phyloP scores from a whole-genome alignment of 2,797 vertebrate species.

The Rhynchonycteris naso region DNA sequence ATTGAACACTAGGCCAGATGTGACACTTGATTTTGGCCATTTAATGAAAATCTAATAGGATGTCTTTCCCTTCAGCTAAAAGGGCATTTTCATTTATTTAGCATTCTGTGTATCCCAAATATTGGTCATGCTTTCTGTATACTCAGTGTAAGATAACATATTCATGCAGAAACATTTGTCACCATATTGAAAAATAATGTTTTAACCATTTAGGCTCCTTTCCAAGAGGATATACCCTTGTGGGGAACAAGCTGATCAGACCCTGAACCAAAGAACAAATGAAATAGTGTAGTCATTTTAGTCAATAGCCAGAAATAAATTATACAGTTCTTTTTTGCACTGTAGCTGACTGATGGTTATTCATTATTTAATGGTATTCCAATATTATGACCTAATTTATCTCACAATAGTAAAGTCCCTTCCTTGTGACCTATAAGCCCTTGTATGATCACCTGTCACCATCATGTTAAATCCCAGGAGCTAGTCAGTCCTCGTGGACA shows the following conservation, averaged over 20 bases:
- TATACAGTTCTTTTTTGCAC: not conserved
- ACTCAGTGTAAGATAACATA: not conserved
- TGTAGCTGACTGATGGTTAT: not conserved
- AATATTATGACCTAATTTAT: not conserved
- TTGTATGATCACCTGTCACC: not conserved
- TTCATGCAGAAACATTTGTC: not conserved
- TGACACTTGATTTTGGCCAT: not conserved
- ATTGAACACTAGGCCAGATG: not conserved
- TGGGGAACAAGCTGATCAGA: not conserved
- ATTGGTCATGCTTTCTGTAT: not conserved
- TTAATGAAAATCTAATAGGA: slow-evolving; percentile 29
- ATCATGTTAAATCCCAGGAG: not conserved
- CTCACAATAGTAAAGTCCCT: not conserved
- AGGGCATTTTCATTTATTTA: not conserved
- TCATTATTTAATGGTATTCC: not conserved
- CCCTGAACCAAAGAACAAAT: not conserved
- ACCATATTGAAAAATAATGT: not conserved
- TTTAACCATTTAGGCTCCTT: not conserved
- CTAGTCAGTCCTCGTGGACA: not conserved
- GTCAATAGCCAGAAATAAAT: not conserved
- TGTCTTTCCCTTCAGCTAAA: not conserved
- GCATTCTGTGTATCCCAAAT: not conserved
- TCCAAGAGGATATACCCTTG: not conserved
- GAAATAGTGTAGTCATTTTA: not conserved
- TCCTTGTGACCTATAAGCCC: not conserved